Evolutionary conservation across 2,797 vertebrate genomes (phyloP), one percentile per base, ranked within the genome.

Genomic region (Cyprinodon diabolis): DNA sequence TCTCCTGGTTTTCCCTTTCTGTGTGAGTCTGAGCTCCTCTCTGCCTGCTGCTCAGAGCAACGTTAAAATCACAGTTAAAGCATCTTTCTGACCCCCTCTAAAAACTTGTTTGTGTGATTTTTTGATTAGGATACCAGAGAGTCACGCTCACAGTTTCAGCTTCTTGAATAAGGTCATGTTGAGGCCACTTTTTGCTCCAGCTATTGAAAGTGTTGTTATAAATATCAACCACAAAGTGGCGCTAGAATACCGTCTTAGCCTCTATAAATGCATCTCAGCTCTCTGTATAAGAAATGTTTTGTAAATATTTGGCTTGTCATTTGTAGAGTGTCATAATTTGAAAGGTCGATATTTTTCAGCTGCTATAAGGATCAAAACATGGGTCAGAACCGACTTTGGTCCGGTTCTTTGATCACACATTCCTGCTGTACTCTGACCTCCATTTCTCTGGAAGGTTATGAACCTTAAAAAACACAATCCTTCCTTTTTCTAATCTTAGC

Each of bases 201-300:
- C 19, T 52, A 10, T 21, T 12, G 54, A 56, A 56, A 8, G 73
- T 55, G 68, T 45, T 21, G 71, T 86, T 76, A 6, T 21, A 14
- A 25, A 37, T 11, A 48, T 25, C 49, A 56, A n/a, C 89, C 92
- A 91, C 89, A 78, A 74, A 73, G 88, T 79, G 92, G 89, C 17
- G 76, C 88, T 79, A 6, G 43, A 14, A 60, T 14, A 75, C 80
- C 86, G 84, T 19, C 10, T 43, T 12, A 35, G 8, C 21, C n/a
- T 75, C 12, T 45, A 25, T 48, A 54, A 19, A 45, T 0, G 35
- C 37, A 6, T 65, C 66, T 54, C 69, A 9, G 14, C 68, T 68
- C 25, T 51, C n/a, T 6, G 35, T 4, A 56, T 45, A 19, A 13
- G 23, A n/a, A 60, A 35, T 8, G 54, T 45, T 43, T 69, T 43